Evolutionary conservation across 2,797 vertebrate species (phyloP), one percentile per base, ranked within the genome.

Genomic region (Lophius americanus): DNA sequence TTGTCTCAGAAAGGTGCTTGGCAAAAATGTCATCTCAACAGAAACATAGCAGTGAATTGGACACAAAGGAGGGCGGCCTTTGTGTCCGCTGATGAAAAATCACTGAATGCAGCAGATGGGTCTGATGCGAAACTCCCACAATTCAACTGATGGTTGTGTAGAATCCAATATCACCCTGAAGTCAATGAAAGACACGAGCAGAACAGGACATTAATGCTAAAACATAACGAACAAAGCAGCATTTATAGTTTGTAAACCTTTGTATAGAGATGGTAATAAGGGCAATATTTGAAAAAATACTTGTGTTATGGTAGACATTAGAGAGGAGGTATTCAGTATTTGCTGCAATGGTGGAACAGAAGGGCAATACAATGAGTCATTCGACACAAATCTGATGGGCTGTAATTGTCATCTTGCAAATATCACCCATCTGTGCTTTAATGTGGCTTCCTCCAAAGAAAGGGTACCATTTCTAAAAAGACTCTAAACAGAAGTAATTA

Each of bases 391-490:
- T 68, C 60, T 76, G 71, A 86, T 62, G 75, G 50, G 76, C 72
- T 74, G 81, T 79, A 86, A 89, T 88, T 88, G 87, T 81, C 75
- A 64, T 59, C 70, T 73, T 78, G 76, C 72, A 89, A 81, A 89
- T 87, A 77, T 82, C 82, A 81, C 76, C 80, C 82, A 82, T 85
- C 80, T 82, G 76, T 47, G 68, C 69, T 85, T 86, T 84, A 85
- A 85, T 71, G 37, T 71, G 60, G 75, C 69, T 68, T 80, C 13
- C 9, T 0, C 23, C n/a, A 58, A 63, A 38, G 23, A 83, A 85
- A 83, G 78, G 75, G 69, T 76, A 90, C 77, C 80, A 79, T 91
- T 85, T 88, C 67, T 78, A 65, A 89, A 88, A 77, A 85, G 84
- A 84, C 78, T 10, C 43, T 3, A 12, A 44, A 10, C 11, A 44